phyloP scores from a whole-genome alignment of 1,140 invertebrate species.

The Trichoplusia ni region DNA sequence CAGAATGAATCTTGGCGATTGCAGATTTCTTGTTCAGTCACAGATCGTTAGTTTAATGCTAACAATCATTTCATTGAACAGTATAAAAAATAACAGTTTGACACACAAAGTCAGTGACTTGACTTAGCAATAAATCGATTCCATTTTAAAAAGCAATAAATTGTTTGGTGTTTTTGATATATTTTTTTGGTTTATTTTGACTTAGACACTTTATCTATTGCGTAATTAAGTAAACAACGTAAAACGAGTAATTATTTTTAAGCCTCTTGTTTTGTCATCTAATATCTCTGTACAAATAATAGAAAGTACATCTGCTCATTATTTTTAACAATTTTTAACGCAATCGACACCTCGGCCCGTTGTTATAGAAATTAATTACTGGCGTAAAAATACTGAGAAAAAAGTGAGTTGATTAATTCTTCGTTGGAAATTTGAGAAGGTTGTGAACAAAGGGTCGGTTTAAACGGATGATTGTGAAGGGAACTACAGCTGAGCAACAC shows the following conservation, averaged over 20 bases:
- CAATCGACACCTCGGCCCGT: conserved; percentile 64
- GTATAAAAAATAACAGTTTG: not conserved
- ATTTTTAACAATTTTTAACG: conserved; percentile 60
- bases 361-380: conserved; percentile 71
- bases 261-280: conserved; percentile 41
- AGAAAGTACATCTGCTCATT: conserved; percentile 52
- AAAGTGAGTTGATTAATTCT: conserved; percentile 60
- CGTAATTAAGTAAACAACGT: not conserved
- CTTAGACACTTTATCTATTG: no score
- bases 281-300: conserved; percentile 54
- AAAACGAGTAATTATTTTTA: conserved; percentile 1
- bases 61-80: conserved; percentile 10
- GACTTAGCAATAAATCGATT: conserved; percentile 65
- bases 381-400: conserved; percentile 47
- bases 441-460: conserved; percentile 61
- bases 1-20: not conserved
- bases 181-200: no score
- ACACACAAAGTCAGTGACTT: conserved; percentile 47
- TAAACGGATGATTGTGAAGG: conserved; percentile 34
- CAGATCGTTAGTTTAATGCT: conserved; percentile 14
- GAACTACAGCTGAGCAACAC: conserved; percentile 21
- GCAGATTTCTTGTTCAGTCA: not conserved
- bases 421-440: conserved; percentile 64
- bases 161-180: no score
- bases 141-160: not conserved